Percentiles rank a stretch among this genome's conserved stretches.
Evolutionary conservation across 2,797 vertebrate species (phyloP).

Genomic region (Cheirogaleus major): DNA sequence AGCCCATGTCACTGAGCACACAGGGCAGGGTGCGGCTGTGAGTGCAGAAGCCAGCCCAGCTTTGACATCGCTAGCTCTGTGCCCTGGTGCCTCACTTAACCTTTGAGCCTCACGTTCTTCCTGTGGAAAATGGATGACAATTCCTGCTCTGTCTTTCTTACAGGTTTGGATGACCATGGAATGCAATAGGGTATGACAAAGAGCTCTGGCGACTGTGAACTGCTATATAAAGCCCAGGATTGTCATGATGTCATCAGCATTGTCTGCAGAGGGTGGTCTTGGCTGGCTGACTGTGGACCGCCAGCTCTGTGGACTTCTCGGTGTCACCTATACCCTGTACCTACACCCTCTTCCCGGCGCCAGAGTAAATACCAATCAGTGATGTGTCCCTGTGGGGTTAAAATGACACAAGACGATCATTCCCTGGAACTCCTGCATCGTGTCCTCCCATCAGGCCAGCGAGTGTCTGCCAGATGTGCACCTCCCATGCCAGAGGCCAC

Average conservation of each 20-base stretch:
- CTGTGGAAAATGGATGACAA: background rate
- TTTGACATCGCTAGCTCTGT: rapidly evolving
- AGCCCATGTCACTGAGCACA: background rate
- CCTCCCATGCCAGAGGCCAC: background rate
- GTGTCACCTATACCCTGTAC: background rate
- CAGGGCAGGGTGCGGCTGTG: too few relatives aligned
- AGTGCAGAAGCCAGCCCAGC: background rate
- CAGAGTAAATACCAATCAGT: background rate
- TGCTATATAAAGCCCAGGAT: background rate
- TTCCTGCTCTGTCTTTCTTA: background rate
- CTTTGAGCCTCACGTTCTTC: background rate
- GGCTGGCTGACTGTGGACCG: background rate
- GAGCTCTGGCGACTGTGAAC: background rate
- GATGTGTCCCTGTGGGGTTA: background rate
- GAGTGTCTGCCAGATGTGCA: background rate
- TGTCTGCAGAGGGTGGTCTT: background rate
- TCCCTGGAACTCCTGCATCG: background rate
- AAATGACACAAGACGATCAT: background rate
- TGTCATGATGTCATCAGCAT: background rate
- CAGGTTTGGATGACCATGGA: background rate
- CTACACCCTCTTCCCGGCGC: conserved; percentile 16
- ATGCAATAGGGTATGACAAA: background rate
- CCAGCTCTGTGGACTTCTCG: background rate
- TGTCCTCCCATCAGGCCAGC: background rate
- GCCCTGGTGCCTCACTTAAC: rapidly evolving